These are phyloP conservation scores for Laticauda colubrina DNA, from an alignment of 2,113 vertebrate species.

Conservation along the genomic window DNA sequence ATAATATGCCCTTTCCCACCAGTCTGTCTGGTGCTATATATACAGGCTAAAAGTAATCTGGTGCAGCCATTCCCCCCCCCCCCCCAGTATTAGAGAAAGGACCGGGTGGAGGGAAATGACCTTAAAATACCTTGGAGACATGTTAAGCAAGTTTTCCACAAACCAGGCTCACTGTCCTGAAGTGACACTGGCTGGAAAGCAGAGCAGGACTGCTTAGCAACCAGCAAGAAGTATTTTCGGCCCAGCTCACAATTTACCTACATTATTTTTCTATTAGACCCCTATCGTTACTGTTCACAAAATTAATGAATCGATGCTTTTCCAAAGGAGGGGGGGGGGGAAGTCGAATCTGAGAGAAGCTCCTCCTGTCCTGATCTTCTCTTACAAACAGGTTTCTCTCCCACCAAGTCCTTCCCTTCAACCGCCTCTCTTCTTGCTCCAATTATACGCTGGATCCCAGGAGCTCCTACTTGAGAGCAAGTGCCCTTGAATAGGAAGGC, in stretches of 20 bases:
- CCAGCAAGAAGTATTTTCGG: background rate
- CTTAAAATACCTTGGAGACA: slow-evolving; percentile 28
- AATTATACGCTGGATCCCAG: background rate
- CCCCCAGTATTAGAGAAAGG: background rate
- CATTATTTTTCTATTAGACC: background rate
- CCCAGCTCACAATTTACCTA: slow-evolving; percentile 1
- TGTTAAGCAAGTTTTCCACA: background rate
- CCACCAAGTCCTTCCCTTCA: background rate
- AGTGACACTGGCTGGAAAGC: slow-evolving; percentile 39
- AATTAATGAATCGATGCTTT: slow-evolving; percentile 31
- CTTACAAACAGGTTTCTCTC: background rate
- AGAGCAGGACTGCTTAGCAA: background rate
- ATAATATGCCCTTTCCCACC: background rate
- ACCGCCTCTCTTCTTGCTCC: background rate
- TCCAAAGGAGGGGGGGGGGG: too few relatives aligned
- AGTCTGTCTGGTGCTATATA: background rate
- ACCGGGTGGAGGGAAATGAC: slow-evolving; percentile 16
- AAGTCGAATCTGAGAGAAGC: slow-evolving; percentile 2
- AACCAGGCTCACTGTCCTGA: slow-evolving; percentile 39
- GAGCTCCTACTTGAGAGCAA: background rate
- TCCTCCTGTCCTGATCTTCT: background rate
- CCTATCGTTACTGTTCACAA: background rate
- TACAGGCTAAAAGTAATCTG: background rate
- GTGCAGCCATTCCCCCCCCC: background rate
- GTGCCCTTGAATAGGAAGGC: background rate